These are phyloP conservation scores for Heteropelma amictum DNA, from an alignment of 2,888 invertebrate species.

Conservation along the genomic window DNA sequence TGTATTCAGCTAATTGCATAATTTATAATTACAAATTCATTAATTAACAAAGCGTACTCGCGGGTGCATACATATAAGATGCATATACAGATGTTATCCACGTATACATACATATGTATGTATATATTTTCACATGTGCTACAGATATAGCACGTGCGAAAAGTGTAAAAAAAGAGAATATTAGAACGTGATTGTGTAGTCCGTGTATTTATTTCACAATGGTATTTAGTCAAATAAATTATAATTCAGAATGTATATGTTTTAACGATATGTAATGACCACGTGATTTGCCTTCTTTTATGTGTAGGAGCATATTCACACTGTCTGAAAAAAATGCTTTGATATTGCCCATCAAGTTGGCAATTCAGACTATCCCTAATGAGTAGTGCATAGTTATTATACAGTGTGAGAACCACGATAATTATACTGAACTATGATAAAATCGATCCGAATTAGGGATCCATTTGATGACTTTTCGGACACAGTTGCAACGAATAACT, in stretches of 20 bases:
- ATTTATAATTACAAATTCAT: slow-evolving; percentile 28
- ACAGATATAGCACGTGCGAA: not conserved
- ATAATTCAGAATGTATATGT: slow-evolving; percentile 47
- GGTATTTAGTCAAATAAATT: slow-evolving; percentile 43
- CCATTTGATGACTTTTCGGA: too few species aligned
- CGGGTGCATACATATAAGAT: slow-evolving; percentile 7
- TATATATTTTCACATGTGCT: not conserved
- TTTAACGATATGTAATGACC: too few species aligned
- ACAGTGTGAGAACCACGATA: too few species aligned
- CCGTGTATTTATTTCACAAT: slow-evolving; percentile 38
- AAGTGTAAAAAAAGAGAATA: slow-evolving; percentile 27
- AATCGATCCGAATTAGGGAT: too few species aligned
- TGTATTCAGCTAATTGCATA: slow-evolving; percentile 34
- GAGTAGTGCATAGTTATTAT: too few species aligned
- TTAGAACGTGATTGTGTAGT: slow-evolving; percentile 26
- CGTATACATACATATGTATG: slow-evolving; percentile 6
- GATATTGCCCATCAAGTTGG: too few species aligned
- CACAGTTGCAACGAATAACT: too few species aligned
- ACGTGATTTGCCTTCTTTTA: too few species aligned
- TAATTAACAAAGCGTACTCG: slow-evolving; percentile 12
- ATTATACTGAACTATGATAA: too few species aligned
- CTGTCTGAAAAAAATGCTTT: too few species aligned
- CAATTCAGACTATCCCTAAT: too few species aligned
- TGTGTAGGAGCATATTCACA: too few species aligned
- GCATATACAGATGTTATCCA: not conserved